Evolutionary conservation across 2,888 invertebrate species (phyloP), one percentile per base, ranked within the genome.

Genomic region (Acrobasis suavella): DNA sequence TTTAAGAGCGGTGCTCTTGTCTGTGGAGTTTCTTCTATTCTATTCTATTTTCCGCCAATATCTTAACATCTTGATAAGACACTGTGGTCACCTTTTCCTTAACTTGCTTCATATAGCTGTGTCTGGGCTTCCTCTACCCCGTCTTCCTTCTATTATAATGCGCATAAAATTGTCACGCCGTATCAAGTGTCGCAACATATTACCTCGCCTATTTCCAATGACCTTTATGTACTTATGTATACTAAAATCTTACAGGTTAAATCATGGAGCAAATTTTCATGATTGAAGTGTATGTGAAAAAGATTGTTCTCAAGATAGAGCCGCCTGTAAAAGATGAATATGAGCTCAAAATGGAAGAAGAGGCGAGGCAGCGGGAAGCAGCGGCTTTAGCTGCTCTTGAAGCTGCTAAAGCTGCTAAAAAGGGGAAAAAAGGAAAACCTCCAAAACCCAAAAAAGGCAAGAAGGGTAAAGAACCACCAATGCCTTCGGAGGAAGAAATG

Each of bases 221-320:
- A n/a, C n/a, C n/a, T n/a, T 17, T 37, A 54, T 54, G 2, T n/a
- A 9, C 22, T n/a, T n/a, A n/a, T n/a, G n/a, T 22, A 54, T 37
- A 39, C 10, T 52, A 22, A 50, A 52, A 56, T 54, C 63, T 59
- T 65, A 12, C 67, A 69, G 68, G 7, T 22, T 32, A 15, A 32
- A 62, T 5, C 64, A 91, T 91, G 91, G 92, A 92, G 64, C 92
- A 92, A 79, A 90, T 92, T 62, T 92, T 91, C 62, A 90, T 92
- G 91, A 86, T 92, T 37, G 92, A 92, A 74, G 83, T 89, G 1
- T 90, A 85, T 63, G 90, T 92, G 7, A 90, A 90, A 71, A 89
- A 81, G 67, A 90, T 91, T 9, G 65, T 90, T 50, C 73, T 92
- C 0, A 91, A 92, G 77, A 72, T 91, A 63, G 91, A 89, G 64